A percentile compares a stretch with the other conserved stretches of the same genome.
Evolutionary conservation across 2,888 invertebrate genomes (phyloP).

Genomic region (Caenorhabditis sp.): DNA sequence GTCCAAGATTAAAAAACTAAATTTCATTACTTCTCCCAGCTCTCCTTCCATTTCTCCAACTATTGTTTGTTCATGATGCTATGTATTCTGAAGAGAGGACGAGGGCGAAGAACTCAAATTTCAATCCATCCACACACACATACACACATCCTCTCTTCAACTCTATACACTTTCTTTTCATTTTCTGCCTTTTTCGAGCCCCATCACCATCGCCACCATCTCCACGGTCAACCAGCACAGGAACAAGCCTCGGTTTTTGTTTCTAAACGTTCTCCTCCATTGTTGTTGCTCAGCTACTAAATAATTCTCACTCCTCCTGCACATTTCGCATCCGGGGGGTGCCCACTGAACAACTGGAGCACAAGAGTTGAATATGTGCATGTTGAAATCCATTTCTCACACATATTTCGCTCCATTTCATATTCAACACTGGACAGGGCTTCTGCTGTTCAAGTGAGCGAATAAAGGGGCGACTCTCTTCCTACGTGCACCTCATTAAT

Average conservation of each 20-base stretch:
- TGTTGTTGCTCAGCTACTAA: conserved; percentile 27
- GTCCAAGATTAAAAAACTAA: conserved; percentile 20
- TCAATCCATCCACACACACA: conserved; percentile 50
- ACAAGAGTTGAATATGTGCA: conserved; percentile 47
- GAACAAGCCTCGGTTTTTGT: background rate
- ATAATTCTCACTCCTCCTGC: conserved; percentile 33
- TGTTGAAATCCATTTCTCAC: conserved; percentile 64
- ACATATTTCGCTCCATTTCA: conserved; percentile 63
- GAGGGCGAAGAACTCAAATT: conserved; percentile 55
- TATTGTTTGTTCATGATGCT: conserved; percentile 55
- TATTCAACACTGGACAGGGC: conserved; percentile 57
- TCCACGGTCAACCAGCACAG: background rate
- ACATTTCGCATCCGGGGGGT: background rate
- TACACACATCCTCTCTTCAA: conserved; percentile 3
- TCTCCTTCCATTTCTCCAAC: conserved; percentile 8
- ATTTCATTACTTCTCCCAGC: conserved; percentile 42
- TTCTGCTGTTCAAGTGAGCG: conserved; percentile 14
- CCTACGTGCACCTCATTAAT: conserved; percentile 59
- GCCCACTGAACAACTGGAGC: background rate
- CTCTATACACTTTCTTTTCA: conserved; percentile 16
- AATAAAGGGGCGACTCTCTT: background rate
- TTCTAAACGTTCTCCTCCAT: conserved; percentile 40
- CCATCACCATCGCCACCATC: background rate
- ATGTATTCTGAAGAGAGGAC: conserved; percentile 45
- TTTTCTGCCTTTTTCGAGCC: conserved; percentile 5